phyloP scores from a whole-genome alignment of 2,113 vertebrate species.

The Raja brachyura region DNA sequence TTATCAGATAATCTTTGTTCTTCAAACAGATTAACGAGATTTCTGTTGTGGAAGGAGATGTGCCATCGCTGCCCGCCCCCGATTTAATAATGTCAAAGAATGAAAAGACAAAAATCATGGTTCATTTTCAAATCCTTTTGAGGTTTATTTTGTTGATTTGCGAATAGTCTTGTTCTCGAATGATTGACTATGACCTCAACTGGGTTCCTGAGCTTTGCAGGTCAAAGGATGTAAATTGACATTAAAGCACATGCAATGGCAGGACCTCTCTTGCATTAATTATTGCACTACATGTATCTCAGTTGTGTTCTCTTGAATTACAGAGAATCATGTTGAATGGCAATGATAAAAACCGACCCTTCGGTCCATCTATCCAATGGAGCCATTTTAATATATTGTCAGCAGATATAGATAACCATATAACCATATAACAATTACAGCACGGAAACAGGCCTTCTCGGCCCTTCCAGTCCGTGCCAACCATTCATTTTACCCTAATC shows the following conservation, averaged over 20 bases:
- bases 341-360: neutral
- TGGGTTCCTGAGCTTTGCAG: neutral
- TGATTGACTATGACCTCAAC: neutral
- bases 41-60: neutral
- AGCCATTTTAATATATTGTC: no score
- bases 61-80: neutral
- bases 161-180: neutral
- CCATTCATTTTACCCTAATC: no score
- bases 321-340: neutral
- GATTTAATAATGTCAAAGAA: neutral
- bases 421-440: no score
- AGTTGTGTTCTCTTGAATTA: neutral
- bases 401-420: no score
- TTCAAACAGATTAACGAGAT: constrained; percentile 21
- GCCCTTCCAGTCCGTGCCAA: no score
- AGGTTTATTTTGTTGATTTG: constrained; percentile 3
- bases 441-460: no score
- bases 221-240: neutral
- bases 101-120: neutral
- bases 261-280: neutral
- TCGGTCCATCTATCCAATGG: neutral
- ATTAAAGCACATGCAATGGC: neutral
- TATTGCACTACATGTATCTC: neutral
- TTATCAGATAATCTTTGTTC: constrained; percentile 20
- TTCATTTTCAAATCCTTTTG: constrained; percentile 19